Evolutionary conservation across 2,797 vertebrate genomes (phyloP).

Genomic region (Molossus molossus): DNA sequence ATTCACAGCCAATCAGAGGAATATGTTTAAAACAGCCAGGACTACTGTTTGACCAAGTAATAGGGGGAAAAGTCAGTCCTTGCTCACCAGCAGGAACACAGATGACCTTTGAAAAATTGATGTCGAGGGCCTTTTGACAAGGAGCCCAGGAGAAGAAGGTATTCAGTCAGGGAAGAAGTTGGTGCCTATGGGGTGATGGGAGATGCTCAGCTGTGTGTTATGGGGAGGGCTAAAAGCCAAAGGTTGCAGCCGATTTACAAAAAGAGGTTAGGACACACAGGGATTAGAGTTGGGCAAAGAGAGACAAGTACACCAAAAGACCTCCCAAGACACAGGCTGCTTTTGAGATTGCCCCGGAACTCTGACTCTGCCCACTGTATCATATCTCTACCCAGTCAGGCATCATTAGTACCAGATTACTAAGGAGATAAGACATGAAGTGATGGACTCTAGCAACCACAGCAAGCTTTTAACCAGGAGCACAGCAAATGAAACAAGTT

Average conservation of each 20-base stretch:
- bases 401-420: not conserved
- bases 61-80: not conserved
- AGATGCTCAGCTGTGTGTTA: not conserved
- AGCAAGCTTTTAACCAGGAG: slow-evolving; percentile 18
- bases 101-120: not conserved
- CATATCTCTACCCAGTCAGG: not conserved
- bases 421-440: not conserved
- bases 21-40: not conserved
- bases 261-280: not conserved
- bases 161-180: not conserved
- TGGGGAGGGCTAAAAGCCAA: not conserved
- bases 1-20: not conserved
- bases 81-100: not conserved
- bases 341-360: not conserved
- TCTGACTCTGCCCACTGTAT: not conserved
- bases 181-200: not conserved
- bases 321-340: not conserved
- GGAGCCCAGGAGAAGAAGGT: not conserved
- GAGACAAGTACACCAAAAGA: not conserved
- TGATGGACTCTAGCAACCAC: not conserved
- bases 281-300: not conserved
- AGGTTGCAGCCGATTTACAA: not conserved
- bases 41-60: not conserved
- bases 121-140: not conserved
- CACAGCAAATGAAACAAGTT: not conserved